phyloP scores from a whole-genome alignment of 2,113 vertebrate genomes.

The Brachyistius frenatus region DNA sequence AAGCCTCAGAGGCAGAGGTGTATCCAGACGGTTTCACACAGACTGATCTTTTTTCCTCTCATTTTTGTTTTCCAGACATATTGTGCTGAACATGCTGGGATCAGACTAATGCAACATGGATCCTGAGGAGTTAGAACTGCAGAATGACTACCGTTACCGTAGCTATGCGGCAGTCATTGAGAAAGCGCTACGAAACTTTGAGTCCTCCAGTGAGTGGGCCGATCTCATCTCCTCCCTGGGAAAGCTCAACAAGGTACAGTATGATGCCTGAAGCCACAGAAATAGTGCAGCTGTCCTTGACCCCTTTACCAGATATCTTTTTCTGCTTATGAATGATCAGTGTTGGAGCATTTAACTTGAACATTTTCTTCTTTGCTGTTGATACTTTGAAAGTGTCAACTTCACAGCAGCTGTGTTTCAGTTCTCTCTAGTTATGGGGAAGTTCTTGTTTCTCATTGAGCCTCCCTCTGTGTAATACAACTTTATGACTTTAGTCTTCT shows the following conservation, averaged over 20 bases:
- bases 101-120: slow-evolving; percentile 88
- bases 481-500: neutral
- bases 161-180: slow-evolving; percentile 93
- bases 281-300: too few species aligned
- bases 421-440: slow-evolving; percentile 26
- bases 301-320: neutral
- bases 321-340: neutral
- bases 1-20: slow-evolving; percentile 32
- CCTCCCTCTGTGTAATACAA: neutral
- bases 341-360: neutral
- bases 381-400: neutral
- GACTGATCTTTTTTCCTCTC: neutral
- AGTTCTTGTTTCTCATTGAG: slow-evolving; percentile 29
- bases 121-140: slow-evolving; percentile 92
- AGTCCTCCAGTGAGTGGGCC: slow-evolving; percentile 98
- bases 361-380: neutral
- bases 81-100: slow-evolving; percentile 79
- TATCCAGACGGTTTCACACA: slow-evolving; percentile 26
- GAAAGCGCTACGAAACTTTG: slow-evolving; percentile 97
- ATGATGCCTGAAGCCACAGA: neutral
- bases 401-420: slow-evolving; percentile 40
- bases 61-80: slow-evolving; percentile 23
- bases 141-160: slow-evolving; percentile 95
- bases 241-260: slow-evolving; percentile 96
- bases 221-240: slow-evolving; percentile 98